Base-by-base conservation (phyloP, 1,140 invertebrate species). In the Neodiprion fabricii region DNA sequence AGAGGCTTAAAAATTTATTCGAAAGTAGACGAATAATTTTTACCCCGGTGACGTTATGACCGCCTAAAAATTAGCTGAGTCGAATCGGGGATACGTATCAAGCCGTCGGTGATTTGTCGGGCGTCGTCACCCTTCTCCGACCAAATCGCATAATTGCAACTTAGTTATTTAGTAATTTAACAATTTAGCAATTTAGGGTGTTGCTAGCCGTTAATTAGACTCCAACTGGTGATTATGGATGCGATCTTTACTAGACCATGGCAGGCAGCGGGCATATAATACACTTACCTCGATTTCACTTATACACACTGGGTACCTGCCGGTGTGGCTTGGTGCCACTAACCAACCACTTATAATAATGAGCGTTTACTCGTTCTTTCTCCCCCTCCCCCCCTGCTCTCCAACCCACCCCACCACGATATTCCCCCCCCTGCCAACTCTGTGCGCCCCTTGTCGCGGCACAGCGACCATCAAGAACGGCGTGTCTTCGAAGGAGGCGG, bases 211-310 rank as follows among this genome's bases (percentile, higher is more conserved):
- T 61, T 61, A 61, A 61, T 61, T 61, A 61, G n/a, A 17, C 11
- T 61, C 53, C n/a, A 61, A 17, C 53, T 61, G 66, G 79, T 78
- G 83, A 87, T 87, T 83, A 84, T 84, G 79, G 81, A 84, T 83
- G 80, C 83, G 80, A 72, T 77, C 81, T 73, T 87, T 88, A 88
- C 84, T 88, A 88, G 87, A 88, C 86, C 87, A 87, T 86, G 78
- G 78, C 77, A 81, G 82, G 85, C 85, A 87, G 71, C 81, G 79
- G 79, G 85, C 87, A 88, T 88, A 88, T 86, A 88, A 87, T 88
- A 88, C 80, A 88, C 87, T 88, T 88, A 88, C 87, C 87, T 88
- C 87, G 85, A 88, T 88, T 88, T 88, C 86, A 88, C 86, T 82
- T 79, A 80, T 78, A 75, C 80, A 79, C 77, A 75, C 75, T 21